phyloP scores from a whole-genome alignment of 1,140 invertebrate genomes.

The Caligus rogercresseyi region DNA sequence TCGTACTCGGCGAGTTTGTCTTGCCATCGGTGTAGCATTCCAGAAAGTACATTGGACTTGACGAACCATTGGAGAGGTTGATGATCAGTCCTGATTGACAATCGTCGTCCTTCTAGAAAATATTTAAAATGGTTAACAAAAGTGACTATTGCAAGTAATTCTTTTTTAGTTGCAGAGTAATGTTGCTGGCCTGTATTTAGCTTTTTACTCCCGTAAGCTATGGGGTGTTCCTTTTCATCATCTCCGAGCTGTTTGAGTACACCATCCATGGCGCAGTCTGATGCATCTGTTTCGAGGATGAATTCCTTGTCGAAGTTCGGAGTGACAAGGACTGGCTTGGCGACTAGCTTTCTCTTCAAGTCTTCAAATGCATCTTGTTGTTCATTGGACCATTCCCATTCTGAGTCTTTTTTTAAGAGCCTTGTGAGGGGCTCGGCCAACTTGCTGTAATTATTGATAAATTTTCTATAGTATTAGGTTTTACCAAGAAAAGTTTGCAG shows the following conservation, averaged over 20 bases:
- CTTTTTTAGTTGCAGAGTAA: conserved; percentile 6
- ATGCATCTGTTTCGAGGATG: neutral
- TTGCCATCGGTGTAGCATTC: neutral
- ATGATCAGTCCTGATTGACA: neutral
- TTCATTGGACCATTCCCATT: neutral
- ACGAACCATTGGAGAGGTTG: too few relatives aligned
- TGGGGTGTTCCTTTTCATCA: neutral
- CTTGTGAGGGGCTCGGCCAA: neutral
- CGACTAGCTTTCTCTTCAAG: neutral
- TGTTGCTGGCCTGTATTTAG: neutral
- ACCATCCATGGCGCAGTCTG: neutral
- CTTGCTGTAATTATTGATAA: neutral
- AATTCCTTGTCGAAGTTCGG: neutral
- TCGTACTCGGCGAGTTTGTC: neutral
- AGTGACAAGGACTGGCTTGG: neutral
- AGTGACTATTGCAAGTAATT: neutral
- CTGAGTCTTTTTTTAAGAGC: neutral
- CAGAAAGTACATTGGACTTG: too few relatives aligned
- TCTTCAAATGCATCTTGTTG: neutral
- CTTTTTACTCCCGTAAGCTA: neutral
- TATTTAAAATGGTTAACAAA: conserved; percentile 7
- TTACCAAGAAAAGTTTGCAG: conserved; percentile 1
- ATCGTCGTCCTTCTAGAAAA: neutral
- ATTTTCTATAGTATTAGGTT: neutral
- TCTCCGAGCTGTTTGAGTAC: neutral